phyloP scores from a whole-genome alignment of 2,888 invertebrate genomes.

The Lasius fuliginosus region DNA sequence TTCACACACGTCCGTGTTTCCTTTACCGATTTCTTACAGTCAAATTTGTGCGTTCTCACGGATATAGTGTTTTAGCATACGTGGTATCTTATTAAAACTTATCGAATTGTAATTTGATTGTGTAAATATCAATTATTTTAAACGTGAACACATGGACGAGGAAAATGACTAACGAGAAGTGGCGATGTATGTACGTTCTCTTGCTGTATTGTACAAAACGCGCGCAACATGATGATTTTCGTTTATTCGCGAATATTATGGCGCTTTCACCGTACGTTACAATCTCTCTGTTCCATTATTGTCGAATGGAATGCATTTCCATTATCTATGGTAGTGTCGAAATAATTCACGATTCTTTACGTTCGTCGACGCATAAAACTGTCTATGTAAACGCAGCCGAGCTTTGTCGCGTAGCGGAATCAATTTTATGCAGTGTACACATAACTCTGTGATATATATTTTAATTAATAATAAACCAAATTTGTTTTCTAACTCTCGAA shows the following conservation, averaged over 20 bases:
- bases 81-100: not conserved
- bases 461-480: slow-evolving; percentile 32
- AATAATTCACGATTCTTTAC: slow-evolving; percentile 39
- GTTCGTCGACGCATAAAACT: slow-evolving; percentile 27
- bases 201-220: slow-evolving; percentile 1
- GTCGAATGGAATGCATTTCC: slow-evolving; percentile 24
- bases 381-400: not conserved
- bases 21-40: not conserved
- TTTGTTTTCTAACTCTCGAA: slow-evolving; percentile 6
- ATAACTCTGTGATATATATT: not conserved
- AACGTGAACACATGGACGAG: not conserved
- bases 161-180: slow-evolving; percentile 32
- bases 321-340: slow-evolving; percentile 32
- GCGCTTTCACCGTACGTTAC: slow-evolving; percentile 16
- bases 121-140: slow-evolving; percentile 25
- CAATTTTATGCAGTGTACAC: not conserved
- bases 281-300: slow-evolving; percentile 33
- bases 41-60: not conserved
- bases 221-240: slow-evolving; percentile 23
- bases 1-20: not conserved
- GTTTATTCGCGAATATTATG: slow-evolving; percentile 34
- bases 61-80: not conserved
- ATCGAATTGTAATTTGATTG: not conserved
- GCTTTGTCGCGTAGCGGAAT: not conserved
- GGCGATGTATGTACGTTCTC: slow-evolving; percentile 8